Percentiles rank a stretch among this genome's conserved stretches.
Evolutionary conservation across 2,113 vertebrate genomes (phyloP).

Genomic region (Oryzias melastigma): DNA sequence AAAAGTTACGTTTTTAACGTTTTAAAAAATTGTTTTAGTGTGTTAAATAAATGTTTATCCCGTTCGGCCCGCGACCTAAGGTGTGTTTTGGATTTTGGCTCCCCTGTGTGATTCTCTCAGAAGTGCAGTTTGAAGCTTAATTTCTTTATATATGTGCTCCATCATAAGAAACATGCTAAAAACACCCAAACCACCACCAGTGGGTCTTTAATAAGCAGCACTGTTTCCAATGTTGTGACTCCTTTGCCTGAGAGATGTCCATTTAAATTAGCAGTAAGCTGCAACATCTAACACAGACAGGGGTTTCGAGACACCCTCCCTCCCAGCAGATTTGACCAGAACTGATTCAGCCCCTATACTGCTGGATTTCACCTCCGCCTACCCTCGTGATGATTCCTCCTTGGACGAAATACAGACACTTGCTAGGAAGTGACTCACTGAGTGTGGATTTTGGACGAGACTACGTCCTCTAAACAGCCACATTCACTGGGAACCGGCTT

Average conservation of each 20-base stretch:
- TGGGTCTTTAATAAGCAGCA: constrained; percentile 6
- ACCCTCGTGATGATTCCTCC: constrained; percentile 21
- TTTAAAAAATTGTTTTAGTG: too few relatives aligned
- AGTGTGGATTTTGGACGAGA: constrained; percentile 42
- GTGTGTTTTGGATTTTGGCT: too few relatives aligned
- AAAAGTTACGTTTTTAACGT: too few relatives aligned
- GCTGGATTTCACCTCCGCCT: constrained; percentile 35
- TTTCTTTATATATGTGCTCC: too few relatives aligned
- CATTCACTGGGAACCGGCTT: constrained; percentile 19
- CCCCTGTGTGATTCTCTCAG: too few relatives aligned
- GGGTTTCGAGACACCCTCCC: too few relatives aligned
- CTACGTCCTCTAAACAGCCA: constrained; percentile 20
- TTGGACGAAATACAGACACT: constrained; percentile 21
- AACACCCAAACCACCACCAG: not conserved
- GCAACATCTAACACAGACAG: not conserved
- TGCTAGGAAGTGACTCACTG: constrained; percentile 51
- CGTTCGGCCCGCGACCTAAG: too few relatives aligned
- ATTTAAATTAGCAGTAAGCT: not conserved
- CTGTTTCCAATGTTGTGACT: constrained; percentile 10
- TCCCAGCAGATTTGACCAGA: not conserved
- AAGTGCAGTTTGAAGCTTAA: too few relatives aligned
- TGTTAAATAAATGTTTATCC: too few relatives aligned
- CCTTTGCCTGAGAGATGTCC: not conserved
- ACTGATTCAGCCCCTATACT: constrained; percentile 16
- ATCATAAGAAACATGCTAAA: too few relatives aligned